Evolutionary conservation across 2,888 invertebrate genomes (phyloP).

Genomic region (Phymatocera aterrima): DNA sequence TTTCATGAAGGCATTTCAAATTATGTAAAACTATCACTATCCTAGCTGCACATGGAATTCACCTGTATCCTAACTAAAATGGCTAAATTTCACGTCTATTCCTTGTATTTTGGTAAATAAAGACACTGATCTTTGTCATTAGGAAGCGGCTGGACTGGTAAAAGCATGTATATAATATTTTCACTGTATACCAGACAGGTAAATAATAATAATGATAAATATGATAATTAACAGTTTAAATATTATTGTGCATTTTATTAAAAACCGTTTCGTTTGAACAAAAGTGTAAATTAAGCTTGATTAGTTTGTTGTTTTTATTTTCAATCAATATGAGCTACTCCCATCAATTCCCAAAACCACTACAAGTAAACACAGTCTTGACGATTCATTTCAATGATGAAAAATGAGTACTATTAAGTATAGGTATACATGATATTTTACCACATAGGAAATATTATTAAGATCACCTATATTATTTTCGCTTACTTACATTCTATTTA

Average conservation of each 20-base stretch:
- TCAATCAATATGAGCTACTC: conserved; percentile 23
- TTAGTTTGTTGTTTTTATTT: background rate
- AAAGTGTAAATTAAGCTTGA: conserved; percentile 28
- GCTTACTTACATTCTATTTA: conserved; percentile 14
- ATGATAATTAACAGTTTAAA: conserved; percentile 29
- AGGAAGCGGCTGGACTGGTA: background rate
- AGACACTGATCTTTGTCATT: conserved; percentile 29
- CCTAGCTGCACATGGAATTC: too few relatives aligned
- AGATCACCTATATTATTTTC: background rate
- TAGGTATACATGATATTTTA: background rate
- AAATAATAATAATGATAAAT: conserved; percentile 29
- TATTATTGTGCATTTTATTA: conserved; percentile 52
- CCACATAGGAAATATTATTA: background rate
- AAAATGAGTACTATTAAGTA: conserved; percentile 37
- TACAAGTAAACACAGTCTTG: conserved; percentile 52
- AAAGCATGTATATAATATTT: conserved; percentile 41
- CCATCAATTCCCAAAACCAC: conserved; percentile 42
- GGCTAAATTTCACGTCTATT: too few relatives aligned
- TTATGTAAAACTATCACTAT: too few relatives aligned
- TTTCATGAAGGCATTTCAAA: background rate
- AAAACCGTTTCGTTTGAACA: conserved; percentile 33
- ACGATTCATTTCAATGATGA: conserved; percentile 41
- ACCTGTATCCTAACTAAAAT: too few relatives aligned
- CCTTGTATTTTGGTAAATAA: conserved; percentile 7
- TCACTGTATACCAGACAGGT: conserved; percentile 27